Base-by-base conservation (phyloP, 1,140 invertebrate genomes). In the Cardiocondyla obscurior region DNA sequence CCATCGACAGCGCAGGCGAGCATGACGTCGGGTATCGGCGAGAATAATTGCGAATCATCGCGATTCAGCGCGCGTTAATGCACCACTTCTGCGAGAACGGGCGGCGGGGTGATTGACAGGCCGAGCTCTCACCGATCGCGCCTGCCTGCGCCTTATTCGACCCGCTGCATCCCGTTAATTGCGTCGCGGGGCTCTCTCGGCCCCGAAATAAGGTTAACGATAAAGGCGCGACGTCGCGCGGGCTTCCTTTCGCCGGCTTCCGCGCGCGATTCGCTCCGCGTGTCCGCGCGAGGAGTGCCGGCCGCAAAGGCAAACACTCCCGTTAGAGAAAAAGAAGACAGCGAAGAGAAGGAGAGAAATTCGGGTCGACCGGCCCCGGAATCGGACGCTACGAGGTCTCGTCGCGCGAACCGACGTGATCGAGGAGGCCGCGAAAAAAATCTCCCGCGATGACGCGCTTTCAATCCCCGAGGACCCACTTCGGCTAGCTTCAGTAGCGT, bases 121-220 rank as follows among this genome's bases (percentile, higher is more conserved):
- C 46, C 46, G 49, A n/a, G 62, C 62, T 67, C 58, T 57, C 65
- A 49, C 77, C 62, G 74, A 77, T 69, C 74, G 28, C 64, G 22
- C n/a, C n/a, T 79, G 46, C 62, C 62, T 62, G 74, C 74, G 22
- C 74, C 74, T 69, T 53, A 79, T 69, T 79, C 62, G 74, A 79
- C 74, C 67, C 30, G 74, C 53, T 69, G 62, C 62, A 69, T 79
- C 74, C 64, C 74, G 74, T 79, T 79, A 79, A 79, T 79, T 79
- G 74, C 74, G 64, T 69, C 74, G 74, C 49, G 33, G 36, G 16
- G 39, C 62, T 53, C 74, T 57, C 62, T 53, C 74, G 74, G 39
- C 19, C 19, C 60, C 60, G 74, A 69, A 79, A 79, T 79, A 79
- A 79, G 74, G 74, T 69, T 79, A 79, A 79, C 74, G 74, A 79